Evolutionary conservation across 2,888 invertebrate genomes (phyloP).

Genomic region (Glyphotaelius pellucidus): DNA sequence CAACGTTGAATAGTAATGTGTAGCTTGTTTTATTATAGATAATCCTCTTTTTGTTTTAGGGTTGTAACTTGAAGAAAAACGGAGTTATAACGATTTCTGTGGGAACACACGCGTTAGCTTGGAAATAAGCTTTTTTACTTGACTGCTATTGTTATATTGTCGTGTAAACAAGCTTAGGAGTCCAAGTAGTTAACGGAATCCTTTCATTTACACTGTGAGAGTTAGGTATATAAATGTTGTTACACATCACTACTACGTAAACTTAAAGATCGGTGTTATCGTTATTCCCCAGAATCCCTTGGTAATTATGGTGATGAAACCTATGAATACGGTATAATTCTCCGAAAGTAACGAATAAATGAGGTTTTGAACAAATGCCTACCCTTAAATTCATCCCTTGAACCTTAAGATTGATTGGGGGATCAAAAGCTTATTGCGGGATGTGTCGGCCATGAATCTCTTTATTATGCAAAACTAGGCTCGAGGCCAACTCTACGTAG

Average conservation of each 20-base stretch:
- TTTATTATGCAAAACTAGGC: slow-evolving; percentile 24
- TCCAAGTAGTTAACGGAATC: too few relatives aligned
- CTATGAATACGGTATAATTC: not conserved
- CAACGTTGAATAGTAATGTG: too few relatives aligned
- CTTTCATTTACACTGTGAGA: not conserved
- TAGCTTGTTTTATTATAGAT: too few relatives aligned
- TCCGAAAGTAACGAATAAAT: not conserved
- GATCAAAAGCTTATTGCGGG: slow-evolving; percentile 13
- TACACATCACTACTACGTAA: too few relatives aligned
- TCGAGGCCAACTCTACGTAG: not conserved
- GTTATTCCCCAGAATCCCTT: not conserved
- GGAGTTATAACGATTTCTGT: too few relatives aligned
- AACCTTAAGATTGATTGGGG: slow-evolving; percentile 25
- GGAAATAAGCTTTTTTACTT: too few relatives aligned
- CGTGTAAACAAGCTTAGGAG: too few relatives aligned
- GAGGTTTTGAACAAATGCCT: slow-evolving; percentile 17
- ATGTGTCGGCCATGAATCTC: not conserved
- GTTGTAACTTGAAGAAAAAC: too few relatives aligned
- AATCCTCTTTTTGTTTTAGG: too few relatives aligned
- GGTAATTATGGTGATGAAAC: not conserved
- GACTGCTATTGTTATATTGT: too few relatives aligned
- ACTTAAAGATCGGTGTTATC: not conserved
- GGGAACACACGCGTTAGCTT: too few relatives aligned
- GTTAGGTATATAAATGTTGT: not conserved
- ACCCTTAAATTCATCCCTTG: slow-evolving; percentile 11